phyloP scores from a whole-genome alignment of 2,888 invertebrate genomes.

The Epistrophella euchroma region DNA sequence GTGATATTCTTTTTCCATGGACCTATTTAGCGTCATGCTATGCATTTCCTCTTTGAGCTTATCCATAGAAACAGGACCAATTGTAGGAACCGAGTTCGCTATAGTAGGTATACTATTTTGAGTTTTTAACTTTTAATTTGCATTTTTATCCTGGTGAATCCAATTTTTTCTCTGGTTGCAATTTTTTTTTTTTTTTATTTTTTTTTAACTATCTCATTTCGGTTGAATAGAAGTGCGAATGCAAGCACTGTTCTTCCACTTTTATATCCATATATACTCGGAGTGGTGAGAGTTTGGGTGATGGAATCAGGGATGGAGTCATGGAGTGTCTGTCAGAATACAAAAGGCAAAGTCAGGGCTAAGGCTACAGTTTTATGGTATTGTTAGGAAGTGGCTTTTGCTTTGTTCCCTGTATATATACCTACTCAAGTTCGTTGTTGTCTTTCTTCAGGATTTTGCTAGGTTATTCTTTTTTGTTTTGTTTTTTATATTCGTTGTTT shows the following conservation, averaged over 20 bases:
- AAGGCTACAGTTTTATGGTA: slow-evolving; percentile 71
- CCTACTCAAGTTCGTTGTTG: slow-evolving; percentile 64
- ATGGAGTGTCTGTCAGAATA: slow-evolving; percentile 49
- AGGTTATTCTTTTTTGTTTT: slow-evolving; percentile 16
- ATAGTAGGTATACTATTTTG: slow-evolving; percentile 38
- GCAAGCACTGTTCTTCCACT: slow-evolving; percentile 71
- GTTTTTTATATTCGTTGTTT: slow-evolving; percentile 31
- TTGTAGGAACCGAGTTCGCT: not conserved
- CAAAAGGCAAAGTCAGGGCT: slow-evolving; percentile 74
- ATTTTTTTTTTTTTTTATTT: slow-evolving; percentile 15
- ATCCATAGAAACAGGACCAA: not conserved
- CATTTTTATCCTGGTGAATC: slow-evolving; percentile 73
- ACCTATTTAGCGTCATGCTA: slow-evolving; percentile 14
- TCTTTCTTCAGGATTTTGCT: slow-evolving; percentile 53
- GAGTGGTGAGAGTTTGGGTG: not conserved
- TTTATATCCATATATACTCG: not conserved
- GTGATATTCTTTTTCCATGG: slow-evolving; percentile 40
- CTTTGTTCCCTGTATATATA: slow-evolving; percentile 52
- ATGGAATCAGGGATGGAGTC: not conserved
- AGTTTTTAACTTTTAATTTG: slow-evolving; percentile 74
- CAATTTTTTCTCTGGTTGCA: slow-evolving; percentile 46
- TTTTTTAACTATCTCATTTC: slow-evolving; percentile 43
- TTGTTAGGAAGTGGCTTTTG: slow-evolving; percentile 74
- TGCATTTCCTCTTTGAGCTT: slow-evolving; percentile 46
- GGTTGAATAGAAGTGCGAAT: slow-evolving; percentile 74